Evolutionary conservation across 2,797 vertebrate genomes (phyloP).

Genomic region (Betta splendens): DNA sequence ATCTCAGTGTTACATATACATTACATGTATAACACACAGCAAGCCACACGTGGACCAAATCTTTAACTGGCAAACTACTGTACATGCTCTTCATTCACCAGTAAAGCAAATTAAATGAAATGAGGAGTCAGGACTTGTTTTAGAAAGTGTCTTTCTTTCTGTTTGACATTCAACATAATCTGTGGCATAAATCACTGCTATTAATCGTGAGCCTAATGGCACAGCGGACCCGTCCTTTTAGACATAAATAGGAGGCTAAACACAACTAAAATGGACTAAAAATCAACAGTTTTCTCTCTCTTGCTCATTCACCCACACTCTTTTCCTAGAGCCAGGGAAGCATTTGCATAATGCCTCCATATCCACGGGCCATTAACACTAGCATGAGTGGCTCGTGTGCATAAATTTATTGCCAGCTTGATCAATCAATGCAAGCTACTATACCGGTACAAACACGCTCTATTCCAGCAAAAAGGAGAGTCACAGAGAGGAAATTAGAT

Average conservation of each 20-base stretch:
- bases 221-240: conserved; percentile 46
- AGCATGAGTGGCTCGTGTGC: conserved; percentile 60
- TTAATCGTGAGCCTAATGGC: conserved; percentile 55
- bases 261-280: conserved; percentile 57
- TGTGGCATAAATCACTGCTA: conserved; percentile 6
- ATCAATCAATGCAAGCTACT: conserved; percentile 67
- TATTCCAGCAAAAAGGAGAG: conserved; percentile 7
- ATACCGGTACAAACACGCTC: conserved; percentile 35
- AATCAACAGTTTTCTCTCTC: conserved; percentile 46
- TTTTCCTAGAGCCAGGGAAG: conserved; percentile 27
- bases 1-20: not conserved
- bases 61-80: not conserved
- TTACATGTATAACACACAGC: not conserved
- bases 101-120: conserved; percentile 4
- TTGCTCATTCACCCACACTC: conserved; percentile 46
- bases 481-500: not conserved
- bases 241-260: conserved; percentile 53
- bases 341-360: conserved; percentile 74
- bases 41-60: not conserved
- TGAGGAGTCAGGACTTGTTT: conserved; percentile 1
- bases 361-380: conserved; percentile 69
- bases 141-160: not conserved
- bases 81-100: not conserved
- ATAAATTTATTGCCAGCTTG: conserved; percentile 61
- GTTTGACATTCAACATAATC: not conserved